Conservation (phyloP, 2,113 vertebrate species). For the Hemibagrus wyckioides region DNA sequence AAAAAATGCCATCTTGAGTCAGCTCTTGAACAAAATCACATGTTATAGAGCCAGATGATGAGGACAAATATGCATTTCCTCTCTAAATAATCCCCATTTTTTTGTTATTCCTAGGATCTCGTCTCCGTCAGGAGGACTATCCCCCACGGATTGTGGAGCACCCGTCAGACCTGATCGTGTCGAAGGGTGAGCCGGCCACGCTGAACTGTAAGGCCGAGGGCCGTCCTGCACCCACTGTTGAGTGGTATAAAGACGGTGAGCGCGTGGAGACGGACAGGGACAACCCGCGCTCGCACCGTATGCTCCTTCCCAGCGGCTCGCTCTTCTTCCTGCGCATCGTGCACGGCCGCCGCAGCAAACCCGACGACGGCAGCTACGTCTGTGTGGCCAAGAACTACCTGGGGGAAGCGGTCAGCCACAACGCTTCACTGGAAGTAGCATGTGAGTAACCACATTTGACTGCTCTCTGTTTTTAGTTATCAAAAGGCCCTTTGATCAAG, state of each 20-base stretch:
- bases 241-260: slow-evolving; percentile 96
- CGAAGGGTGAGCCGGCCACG: slow-evolving; percentile 94
- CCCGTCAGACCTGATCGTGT: slow-evolving; percentile 95
- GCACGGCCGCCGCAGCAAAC: slow-evolving; percentile 90
- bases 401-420: slow-evolving; percentile 90
- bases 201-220: slow-evolving; percentile 97
- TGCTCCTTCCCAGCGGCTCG: slow-evolving; percentile 94
- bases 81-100: not conserved
- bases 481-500: not conserved
- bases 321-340: slow-evolving; percentile 94
- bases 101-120: slow-evolving; percentile 78
- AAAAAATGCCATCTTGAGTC: not conserved
- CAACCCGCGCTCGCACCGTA: slow-evolving; percentile 90
- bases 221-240: slow-evolving; percentile 86
- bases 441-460: slow-evolving; percentile 76
- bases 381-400: slow-evolving; percentile 94
- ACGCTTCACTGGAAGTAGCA: slow-evolving; percentile 93
- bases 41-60: not conserved
- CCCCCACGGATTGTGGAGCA: slow-evolving; percentile 95
- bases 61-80: not conserved
- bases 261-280: slow-evolving; percentile 93
- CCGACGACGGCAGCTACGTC: slow-evolving; percentile 91
- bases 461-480: not conserved
- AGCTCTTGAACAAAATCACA: not conserved
- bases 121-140: slow-evolving; percentile 93